These are phyloP conservation scores for Delphinapterus leucas DNA, from an alignment of 2,113 vertebrate species.

Conservation along the genomic window DNA sequence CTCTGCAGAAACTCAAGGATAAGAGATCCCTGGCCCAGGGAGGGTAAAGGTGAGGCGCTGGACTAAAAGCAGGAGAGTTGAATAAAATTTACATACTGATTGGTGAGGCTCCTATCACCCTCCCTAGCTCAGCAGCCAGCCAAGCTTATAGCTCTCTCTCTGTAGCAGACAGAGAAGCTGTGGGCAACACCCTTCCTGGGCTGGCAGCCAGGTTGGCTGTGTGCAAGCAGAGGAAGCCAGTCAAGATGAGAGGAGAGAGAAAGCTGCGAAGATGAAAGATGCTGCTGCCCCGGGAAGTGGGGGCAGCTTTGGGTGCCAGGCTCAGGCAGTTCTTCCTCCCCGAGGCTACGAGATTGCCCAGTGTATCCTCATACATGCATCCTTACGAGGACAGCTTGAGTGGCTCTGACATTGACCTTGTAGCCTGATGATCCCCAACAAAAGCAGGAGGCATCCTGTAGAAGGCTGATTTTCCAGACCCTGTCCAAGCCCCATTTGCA, in stretches of 20 bases:
- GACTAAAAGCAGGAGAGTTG: not conserved
- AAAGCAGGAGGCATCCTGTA: not conserved
- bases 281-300: not conserved
- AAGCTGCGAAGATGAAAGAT: not conserved
- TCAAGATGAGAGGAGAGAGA: not conserved
- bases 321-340: not conserved
- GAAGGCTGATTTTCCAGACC: not conserved
- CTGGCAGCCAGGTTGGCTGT: not conserved
- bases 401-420: not conserved
- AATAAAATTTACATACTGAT: not conserved
- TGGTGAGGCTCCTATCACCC: not conserved
- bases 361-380: not conserved
- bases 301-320: not conserved
- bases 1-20: not conserved
- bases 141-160: not conserved
- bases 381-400: not conserved
- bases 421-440: not conserved
- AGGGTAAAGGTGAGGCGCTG: not conserved
- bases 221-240: not conserved
- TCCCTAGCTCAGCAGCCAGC: not conserved
- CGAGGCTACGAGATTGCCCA: not conserved
- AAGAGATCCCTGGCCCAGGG: not conserved
- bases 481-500: not conserved
- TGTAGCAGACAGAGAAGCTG: not conserved
- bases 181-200: not conserved